A percentile compares a stretch with the other conserved stretches of the same genome.
Conservation (phyloP, 1,140 invertebrate genomes). For the Chionoecetes opilio region DNA sequence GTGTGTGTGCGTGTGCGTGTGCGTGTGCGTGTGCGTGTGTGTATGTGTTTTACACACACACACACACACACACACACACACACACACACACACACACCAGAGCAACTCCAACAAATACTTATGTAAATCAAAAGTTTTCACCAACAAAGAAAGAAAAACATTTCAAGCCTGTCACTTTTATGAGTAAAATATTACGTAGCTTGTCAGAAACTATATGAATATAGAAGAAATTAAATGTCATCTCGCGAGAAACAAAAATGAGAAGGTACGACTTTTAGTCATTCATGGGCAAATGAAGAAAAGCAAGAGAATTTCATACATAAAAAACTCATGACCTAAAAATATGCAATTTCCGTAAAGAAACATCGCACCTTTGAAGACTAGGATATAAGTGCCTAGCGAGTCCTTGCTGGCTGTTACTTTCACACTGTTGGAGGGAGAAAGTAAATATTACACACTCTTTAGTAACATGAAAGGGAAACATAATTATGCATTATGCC, state of each 20-base stretch:
- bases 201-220: background rate
- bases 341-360: background rate
- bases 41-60: too few species aligned
- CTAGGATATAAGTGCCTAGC: background rate
- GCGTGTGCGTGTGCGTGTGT: too few species aligned
- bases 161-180: background rate
- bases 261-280: background rate
- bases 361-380: background rate
- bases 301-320: background rate
- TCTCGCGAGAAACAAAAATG: background rate
- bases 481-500: too few species aligned
- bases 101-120: background rate
- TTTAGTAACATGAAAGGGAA: background rate
- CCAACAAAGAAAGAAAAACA: slow-evolving; percentile 12
- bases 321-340: background rate
- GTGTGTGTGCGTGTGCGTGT: too few species aligned
- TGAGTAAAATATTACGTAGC: background rate
- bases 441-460: too few species aligned
- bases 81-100: slow-evolving; percentile 8
- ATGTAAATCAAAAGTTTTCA: slow-evolving; percentile 5
- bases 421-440: background rate
- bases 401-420: background rate
- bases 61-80: background rate
- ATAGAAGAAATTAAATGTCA: background rate
- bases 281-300: background rate